A percentile compares a stretch with the other conserved stretches of the same genome.
These are phyloP conservation scores for Tineola bisselliella DNA, from an alignment of 2,888 invertebrate genomes.

Conservation along the genomic window DNA sequence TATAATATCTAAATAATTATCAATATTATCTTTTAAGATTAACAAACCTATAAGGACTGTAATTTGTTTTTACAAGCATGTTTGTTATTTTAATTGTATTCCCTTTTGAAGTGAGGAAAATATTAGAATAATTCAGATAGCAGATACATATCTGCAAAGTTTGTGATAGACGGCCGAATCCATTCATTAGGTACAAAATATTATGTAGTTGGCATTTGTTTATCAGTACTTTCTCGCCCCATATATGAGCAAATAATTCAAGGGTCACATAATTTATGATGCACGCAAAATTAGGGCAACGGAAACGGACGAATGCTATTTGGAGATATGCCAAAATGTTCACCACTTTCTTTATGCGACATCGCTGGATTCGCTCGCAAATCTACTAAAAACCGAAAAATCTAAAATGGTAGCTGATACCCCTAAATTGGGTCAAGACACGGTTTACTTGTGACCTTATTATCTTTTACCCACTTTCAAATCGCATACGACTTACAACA, in stretches of 20 bases:
- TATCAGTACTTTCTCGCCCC: background rate
- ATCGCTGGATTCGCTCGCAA: slow-evolving; percentile 34
- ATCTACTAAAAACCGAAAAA: slow-evolving; percentile 38
- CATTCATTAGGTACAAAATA: background rate
- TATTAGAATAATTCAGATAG: no score
- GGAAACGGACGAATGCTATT: slow-evolving; percentile 41
- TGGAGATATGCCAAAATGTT: slow-evolving; percentile 39
- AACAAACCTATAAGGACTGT: no score
- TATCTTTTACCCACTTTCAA: no score
- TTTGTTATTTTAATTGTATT: no score
- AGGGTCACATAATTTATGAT: slow-evolving; percentile 24
- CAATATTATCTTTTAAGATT: no score
- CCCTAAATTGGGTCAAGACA: slow-evolving; percentile 2
- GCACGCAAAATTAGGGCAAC: slow-evolving; percentile 46
- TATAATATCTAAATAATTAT: no score
- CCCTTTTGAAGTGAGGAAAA: no score
- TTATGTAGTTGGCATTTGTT: background rate
- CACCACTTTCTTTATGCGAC: slow-evolving; percentile 25
- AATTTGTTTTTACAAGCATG: no score
- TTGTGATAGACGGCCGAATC: no score
- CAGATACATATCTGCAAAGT: no score
- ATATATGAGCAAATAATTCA: background rate
- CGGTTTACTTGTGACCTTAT: no score
- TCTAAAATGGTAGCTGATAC: background rate
- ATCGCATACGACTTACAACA: no score